phyloP scores from a whole-genome alignment of 2,797 vertebrate genomes.

The Ispidina lecontei region DNA sequence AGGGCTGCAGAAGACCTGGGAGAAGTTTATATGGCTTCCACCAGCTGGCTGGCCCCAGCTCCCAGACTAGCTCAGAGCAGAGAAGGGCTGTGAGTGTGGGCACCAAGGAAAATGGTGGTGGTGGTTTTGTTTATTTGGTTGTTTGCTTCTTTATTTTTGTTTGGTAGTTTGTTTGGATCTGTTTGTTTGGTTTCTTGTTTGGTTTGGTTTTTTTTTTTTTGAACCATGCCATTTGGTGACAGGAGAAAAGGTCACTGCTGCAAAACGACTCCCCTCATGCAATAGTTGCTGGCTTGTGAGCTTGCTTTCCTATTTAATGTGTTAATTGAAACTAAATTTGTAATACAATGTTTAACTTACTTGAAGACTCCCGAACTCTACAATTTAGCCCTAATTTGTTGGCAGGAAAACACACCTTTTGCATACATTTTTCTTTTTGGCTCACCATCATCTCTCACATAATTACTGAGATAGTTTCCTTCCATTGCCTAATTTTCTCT shows the following conservation, averaged over 20 bases:
- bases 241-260: neutral
- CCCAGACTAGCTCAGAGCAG: fast-evolving
- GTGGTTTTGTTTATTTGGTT: neutral
- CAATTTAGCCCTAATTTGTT: conserved; percentile 56
- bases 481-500: conserved; percentile 43
- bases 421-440: conserved; percentile 35
- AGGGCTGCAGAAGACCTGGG: neutral
- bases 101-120: neutral
- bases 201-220: neutral
- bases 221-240: neutral
- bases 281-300: neutral
- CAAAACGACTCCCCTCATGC: neutral
- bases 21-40: neutral
- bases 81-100: neutral
- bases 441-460: conserved; percentile 8
- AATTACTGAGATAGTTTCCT: conserved; percentile 43
- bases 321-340: conserved; percentile 53
- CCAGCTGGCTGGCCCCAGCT: fast-evolving
- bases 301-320: conserved; percentile 4
- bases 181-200: no score
- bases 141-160: no score
- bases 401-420: conserved; percentile 30
- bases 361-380: neutral
- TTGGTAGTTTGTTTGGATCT: no score
- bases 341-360: conserved; percentile 21